These are phyloP conservation scores for Polypedilum vanderplanki DNA, from an alignment of 1,140 invertebrate species.

Conservation along the genomic window DNA sequence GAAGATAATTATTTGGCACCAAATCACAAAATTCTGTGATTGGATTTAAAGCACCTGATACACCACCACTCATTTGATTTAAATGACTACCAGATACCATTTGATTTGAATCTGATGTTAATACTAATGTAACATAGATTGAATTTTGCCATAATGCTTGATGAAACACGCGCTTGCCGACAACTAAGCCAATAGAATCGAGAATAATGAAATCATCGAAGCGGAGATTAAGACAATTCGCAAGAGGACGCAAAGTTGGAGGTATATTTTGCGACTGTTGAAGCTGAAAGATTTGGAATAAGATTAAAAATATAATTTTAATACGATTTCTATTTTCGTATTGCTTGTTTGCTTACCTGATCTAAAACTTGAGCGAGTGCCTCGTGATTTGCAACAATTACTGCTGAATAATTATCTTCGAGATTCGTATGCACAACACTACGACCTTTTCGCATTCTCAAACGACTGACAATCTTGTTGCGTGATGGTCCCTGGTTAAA, in stretches of 20 bases:
- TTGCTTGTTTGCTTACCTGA: conserved; percentile 59
- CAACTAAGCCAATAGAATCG: conserved; percentile 47
- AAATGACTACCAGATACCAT: conserved; percentile 45
- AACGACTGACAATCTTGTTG: conserved; percentile 47
- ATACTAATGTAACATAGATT: conserved; percentile 59
- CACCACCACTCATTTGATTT: conserved; percentile 44
- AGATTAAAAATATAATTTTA: neutral
- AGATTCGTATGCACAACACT: conserved; percentile 73
- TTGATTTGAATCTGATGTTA: conserved; percentile 56
- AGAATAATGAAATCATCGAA: conserved; percentile 61
- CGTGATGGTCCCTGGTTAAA: neutral
- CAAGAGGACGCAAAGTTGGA: conserved; percentile 57
- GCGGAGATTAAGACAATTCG: conserved; percentile 60
- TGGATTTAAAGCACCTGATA: conserved; percentile 51
- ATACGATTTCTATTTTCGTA: neutral
- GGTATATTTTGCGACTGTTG: conserved; percentile 60
- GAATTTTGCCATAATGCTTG: conserved; percentile 58
- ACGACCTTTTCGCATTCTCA: conserved; percentile 65
- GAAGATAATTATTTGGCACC: conserved; percentile 56
- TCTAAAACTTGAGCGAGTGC: conserved; percentile 75
- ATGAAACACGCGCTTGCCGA: conserved; percentile 61
- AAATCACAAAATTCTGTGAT: conserved; percentile 71
- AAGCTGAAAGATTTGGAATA: conserved; percentile 47
- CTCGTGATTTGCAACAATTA: conserved; percentile 81
- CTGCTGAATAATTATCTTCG: conserved; percentile 80